Evolutionary conservation across 2,888 invertebrate species (phyloP), one percentile per base, ranked within the genome.

Genomic region (Cecidostiba fungosa): DNA sequence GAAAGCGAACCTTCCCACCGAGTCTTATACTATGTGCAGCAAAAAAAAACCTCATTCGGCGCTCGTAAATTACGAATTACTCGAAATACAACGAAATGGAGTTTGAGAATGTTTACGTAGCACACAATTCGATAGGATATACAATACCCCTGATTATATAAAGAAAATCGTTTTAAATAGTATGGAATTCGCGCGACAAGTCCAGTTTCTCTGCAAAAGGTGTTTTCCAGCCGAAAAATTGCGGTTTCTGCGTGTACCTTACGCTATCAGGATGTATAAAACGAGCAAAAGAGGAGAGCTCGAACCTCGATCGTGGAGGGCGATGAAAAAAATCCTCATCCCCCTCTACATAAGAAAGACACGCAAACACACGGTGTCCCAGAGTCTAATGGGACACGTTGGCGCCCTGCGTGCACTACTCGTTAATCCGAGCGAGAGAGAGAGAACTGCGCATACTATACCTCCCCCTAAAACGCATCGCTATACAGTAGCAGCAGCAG

Each of bases 321-420:
- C n/a, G 59, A 32, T 54, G 36, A 43, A 82, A 26, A 43, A 82
- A 36, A 59, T 47, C 47, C 83, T 14, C 29, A 26, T 78, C 47
- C 59, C 39, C 54, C 32, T 19, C 29, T 16, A 16, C 5, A 50
- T 19, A 26, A 23, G 72, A 32, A 43, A 70, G 69, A 59, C 70
- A 76, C 77, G 50, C 72, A 43, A 43, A 43, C 43, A 43, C 12
- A 43, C 78, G 47, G 62, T 69, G 69, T 69, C 36, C 26, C 36
- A 50, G 16, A 62, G 87, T 89, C 87, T 91, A 91, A 91, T 91
- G 91, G 90, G 91, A 90, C 89, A 90, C 88, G 88, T 89, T 88
- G 90, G 89, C 89, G 90, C 89, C 89, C 89, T 85, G 87, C 76
- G 36, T 23, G 32, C 14, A 43, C 66, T 69, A 29, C 82, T 77